Base-by-base conservation (phyloP, 2,797 vertebrate genomes). In the Acanthornis magna region DNA sequence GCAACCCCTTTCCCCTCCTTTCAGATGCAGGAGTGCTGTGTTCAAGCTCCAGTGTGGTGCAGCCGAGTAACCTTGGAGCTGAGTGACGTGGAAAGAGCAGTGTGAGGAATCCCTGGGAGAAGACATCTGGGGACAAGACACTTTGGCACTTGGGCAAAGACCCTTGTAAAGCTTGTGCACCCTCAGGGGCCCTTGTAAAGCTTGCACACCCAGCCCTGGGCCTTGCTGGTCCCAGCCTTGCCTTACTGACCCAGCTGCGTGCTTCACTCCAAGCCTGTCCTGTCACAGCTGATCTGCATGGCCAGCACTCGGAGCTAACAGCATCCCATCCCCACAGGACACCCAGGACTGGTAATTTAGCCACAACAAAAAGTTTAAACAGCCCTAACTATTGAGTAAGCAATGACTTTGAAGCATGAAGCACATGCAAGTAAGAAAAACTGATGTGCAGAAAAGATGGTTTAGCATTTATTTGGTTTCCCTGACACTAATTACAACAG, bases 221-320 rank as follows among this genome's bases (percentile, higher is more conserved):
- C n/a, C n/a, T 25, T 5, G 43, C 67, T 60, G 40, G 17, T 38
- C 27, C 61, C 40, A 8, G 60, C 36, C 45, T 32, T 23, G 57
- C 70, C 21, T 19, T 9, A 4, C 61, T 30, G 42, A 57, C 10
- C 13, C 0, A 1, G 29, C 53, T 43, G 50, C 32, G 40, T 26
- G 50, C 84, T 74, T 61, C 54, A 14, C 21, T 25, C 51, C 9
- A 15, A 18, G 16, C 45, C 54, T 38, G 72, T 21, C 42, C n/a
- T 4, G 1, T 22, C 73, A 13, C 5, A 13, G 38, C 0, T 1
- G 48, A 19, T 34, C 30, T 17, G 29, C 0, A 1, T 3, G 32
- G 80, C 73, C 40, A 29, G 22, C 47, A 4, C 58, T 47, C 62
- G 36, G 47, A 81, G 30, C 10, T 5, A 29, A 27, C 4, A 7